phyloP scores from a whole-genome alignment of 2,113 vertebrate species.

The Melozone crissalis region DNA sequence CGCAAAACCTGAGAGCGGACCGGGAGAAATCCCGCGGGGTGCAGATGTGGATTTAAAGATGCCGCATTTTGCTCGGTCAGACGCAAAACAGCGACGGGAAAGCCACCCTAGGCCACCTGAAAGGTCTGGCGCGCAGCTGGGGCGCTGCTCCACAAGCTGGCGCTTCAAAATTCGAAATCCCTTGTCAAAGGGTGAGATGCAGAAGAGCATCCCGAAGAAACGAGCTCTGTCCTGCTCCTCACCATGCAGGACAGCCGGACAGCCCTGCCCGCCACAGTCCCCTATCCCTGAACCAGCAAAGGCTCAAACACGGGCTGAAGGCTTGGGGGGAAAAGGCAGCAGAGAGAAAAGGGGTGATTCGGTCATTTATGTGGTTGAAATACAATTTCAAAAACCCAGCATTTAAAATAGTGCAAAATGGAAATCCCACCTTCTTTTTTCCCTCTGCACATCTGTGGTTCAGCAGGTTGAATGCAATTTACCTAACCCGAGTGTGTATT shows the following conservation, averaged over 20 bases:
- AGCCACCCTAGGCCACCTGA: background rate
- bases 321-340: background rate
- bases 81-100: background rate
- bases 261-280: background rate
- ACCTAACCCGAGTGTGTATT: background rate
- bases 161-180: background rate
- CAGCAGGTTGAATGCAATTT: background rate
- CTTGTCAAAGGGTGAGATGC: background rate
- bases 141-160: background rate
- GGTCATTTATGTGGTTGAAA: too few relatives aligned
- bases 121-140: background rate
- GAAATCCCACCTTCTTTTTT: background rate
- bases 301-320: background rate
- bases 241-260: background rate
- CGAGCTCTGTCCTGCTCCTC: background rate
- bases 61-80: background rate
- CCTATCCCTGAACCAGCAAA: background rate
- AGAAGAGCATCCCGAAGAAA: background rate
- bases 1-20: fast-evolving
- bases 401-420: background rate
- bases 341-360: too few relatives aligned
- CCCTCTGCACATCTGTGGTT: background rate
- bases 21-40: background rate
- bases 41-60: background rate
- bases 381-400: background rate